A percentile compares a stretch with the other conserved stretches of the same genome.
These are phyloP conservation scores for Choreutis nemorana DNA, from an alignment of 2,888 invertebrate genomes.

Conservation along the genomic window DNA sequence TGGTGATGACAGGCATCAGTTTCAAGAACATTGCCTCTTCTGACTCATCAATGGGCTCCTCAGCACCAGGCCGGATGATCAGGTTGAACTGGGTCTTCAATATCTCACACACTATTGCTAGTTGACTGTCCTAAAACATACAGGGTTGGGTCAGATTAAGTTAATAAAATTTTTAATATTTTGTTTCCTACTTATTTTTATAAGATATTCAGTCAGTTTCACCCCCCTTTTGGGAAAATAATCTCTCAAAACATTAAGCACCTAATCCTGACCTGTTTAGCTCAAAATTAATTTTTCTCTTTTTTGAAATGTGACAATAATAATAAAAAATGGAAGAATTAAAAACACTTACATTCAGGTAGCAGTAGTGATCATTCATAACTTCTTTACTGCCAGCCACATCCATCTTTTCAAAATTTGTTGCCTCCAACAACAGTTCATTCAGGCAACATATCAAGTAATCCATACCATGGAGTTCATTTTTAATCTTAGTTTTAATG, in stretches of 20 bases:
- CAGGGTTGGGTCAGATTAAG: neutral
- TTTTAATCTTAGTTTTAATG: slow-evolving; percentile 70
- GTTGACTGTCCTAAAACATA: slow-evolving; percentile 59
- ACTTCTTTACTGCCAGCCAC: slow-evolving; percentile 21
- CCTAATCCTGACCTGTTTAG: too few species aligned
- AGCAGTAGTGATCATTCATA: slow-evolving; percentile 21
- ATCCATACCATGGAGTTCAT: slow-evolving; percentile 74
- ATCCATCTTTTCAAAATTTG: slow-evolving; percentile 19
- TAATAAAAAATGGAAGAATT: slow-evolving; percentile 1
- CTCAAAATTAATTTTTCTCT: too few species aligned
- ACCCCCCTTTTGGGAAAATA: too few species aligned
- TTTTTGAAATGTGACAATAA: neutral
- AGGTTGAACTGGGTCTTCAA: slow-evolving; percentile 83
- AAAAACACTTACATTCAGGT: slow-evolving; percentile 28
- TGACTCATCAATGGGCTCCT: slow-evolving; percentile 61
- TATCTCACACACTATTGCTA: slow-evolving; percentile 74
- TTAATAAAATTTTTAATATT: neutral
- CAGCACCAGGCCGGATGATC: slow-evolving; percentile 58
- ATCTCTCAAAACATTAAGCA: too few species aligned
- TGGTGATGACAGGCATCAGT: slow-evolving; percentile 75
- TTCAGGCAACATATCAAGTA: slow-evolving; percentile 74
- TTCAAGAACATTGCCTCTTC: slow-evolving; percentile 77
- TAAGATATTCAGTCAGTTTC: too few species aligned
- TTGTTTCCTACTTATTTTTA: neutral
- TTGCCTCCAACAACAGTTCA: slow-evolving; percentile 62